Evolutionary conservation across 2,113 vertebrate genomes (phyloP).

Genomic region (Isichthys henryi): DNA sequence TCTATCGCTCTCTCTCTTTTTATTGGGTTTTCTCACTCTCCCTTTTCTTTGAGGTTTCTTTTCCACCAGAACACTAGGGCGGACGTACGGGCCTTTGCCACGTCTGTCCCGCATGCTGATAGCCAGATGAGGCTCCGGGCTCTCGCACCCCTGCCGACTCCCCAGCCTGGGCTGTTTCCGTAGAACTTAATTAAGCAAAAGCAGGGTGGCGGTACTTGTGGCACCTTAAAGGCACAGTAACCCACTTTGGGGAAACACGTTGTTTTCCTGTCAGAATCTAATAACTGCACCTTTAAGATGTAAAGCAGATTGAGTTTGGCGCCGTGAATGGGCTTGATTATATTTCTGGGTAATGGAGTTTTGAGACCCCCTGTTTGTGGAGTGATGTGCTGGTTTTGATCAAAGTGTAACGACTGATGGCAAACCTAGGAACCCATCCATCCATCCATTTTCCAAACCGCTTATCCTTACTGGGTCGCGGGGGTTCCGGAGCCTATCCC

Average conservation of each 20-base stretch:
- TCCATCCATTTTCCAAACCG: no score
- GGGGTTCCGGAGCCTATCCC: no score
- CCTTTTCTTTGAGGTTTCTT: background rate
- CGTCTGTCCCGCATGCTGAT: slow-evolving; percentile 20
- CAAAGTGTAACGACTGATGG: background rate
- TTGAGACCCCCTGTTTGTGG: background rate
- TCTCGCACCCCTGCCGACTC: slow-evolving; percentile 32
- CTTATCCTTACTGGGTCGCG: no score
- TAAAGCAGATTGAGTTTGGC: background rate
- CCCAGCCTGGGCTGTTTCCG: slow-evolving; percentile 35
- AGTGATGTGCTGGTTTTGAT: background rate
- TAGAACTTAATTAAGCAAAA: slow-evolving; percentile 39
- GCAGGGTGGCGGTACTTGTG: background rate
- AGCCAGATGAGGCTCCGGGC: slow-evolving; percentile 40
- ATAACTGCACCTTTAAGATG: background rate
- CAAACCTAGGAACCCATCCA: background rate
- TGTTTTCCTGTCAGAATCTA: background rate
- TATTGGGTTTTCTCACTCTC: background rate
- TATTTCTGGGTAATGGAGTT: background rate
- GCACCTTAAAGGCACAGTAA: slow-evolving; percentile 2
- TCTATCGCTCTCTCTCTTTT: background rate
- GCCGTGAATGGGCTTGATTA: background rate
- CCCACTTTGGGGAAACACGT: background rate
- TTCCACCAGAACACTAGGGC: background rate
- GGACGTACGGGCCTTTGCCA: background rate